phyloP scores from a whole-genome alignment of 2,797 vertebrate species.

The Rhabdomys pumilio region DNA sequence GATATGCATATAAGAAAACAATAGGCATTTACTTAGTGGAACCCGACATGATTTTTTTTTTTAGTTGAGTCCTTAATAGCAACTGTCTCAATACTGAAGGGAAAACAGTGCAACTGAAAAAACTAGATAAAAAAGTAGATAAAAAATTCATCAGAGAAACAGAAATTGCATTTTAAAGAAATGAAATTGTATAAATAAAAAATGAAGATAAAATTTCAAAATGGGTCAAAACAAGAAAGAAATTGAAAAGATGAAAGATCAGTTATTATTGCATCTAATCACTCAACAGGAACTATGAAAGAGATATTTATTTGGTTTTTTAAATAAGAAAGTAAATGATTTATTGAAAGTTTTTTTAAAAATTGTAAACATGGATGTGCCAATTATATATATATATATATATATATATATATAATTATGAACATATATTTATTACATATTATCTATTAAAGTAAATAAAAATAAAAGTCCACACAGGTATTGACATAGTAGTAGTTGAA shows the following conservation, averaged over 20 bases:
- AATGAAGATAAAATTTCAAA: slow-evolving; percentile 12
- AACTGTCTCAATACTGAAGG: slow-evolving; percentile 20
- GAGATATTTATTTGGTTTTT: no score
- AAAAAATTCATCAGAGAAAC: not conserved
- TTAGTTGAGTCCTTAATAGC: not conserved
- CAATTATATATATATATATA: not conserved
- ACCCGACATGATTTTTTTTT: not conserved
- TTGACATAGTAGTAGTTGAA: not conserved
- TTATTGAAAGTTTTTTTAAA: not conserved
- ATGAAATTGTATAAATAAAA: slow-evolving; percentile 28
- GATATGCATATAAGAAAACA: not conserved
- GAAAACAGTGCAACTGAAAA: not conserved
- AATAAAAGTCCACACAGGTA: not conserved
- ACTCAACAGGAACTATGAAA: slow-evolving; percentile 1
- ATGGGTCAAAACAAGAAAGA: not conserved
- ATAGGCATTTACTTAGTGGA: not conserved
- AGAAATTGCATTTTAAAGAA: not conserved
- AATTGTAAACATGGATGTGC: not conserved
- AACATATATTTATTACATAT: not conserved
- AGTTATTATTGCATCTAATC: slow-evolving; percentile 10
- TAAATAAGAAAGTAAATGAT: not conserved
- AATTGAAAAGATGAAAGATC: not conserved
- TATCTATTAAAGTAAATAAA: not conserved
- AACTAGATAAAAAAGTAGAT: not conserved
- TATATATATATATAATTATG: not conserved